Conservation (phyloP, 2,113 vertebrate species). For the Kryptolebias marmoratus region DNA sequence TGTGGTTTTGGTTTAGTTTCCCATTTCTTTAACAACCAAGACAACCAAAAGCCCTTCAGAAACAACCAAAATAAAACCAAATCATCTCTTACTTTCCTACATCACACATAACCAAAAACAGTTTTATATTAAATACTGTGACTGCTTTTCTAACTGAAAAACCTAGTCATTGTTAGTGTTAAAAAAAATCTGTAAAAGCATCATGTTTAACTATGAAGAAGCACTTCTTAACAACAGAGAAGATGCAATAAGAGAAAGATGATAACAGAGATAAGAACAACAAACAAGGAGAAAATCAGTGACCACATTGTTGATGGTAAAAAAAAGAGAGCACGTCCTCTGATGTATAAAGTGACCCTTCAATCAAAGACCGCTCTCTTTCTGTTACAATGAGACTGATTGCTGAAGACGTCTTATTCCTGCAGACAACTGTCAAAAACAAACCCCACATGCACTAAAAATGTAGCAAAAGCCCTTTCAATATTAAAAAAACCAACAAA, state of each 20-base stretch:
- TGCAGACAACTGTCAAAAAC: constrained; percentile 32
- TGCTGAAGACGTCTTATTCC: constrained; percentile 62
- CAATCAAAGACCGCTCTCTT: constrained; percentile 68
- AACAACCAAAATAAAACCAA: background rate
- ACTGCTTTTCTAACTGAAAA: constrained; percentile 10
- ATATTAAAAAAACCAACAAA: constrained; percentile 15
- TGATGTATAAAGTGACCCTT: constrained; percentile 70
- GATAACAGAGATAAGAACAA: constrained; percentile 41
- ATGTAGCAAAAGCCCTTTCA: background rate
- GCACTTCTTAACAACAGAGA: constrained; percentile 23
- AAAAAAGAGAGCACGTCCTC: constrained; percentile 54
- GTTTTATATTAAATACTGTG: background rate
- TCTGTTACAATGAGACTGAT: constrained; percentile 60
- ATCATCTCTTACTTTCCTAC: too few relatives aligned
- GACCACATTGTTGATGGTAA: constrained; percentile 50
- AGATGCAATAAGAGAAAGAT: constrained; percentile 17
- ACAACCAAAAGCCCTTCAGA: background rate
- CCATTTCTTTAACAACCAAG: background rate
- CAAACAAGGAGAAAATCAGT: constrained; percentile 47
- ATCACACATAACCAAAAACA: too few relatives aligned
- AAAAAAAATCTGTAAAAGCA: constrained; percentile 51
- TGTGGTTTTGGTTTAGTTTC: background rate
- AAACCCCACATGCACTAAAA: background rate
- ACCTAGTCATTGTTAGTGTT: constrained; percentile 21
- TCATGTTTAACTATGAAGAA: constrained; percentile 43